These are phyloP conservation scores for Sesia bembeciformis DNA, from an alignment of 2,888 invertebrate genomes.

Conservation along the genomic window DNA sequence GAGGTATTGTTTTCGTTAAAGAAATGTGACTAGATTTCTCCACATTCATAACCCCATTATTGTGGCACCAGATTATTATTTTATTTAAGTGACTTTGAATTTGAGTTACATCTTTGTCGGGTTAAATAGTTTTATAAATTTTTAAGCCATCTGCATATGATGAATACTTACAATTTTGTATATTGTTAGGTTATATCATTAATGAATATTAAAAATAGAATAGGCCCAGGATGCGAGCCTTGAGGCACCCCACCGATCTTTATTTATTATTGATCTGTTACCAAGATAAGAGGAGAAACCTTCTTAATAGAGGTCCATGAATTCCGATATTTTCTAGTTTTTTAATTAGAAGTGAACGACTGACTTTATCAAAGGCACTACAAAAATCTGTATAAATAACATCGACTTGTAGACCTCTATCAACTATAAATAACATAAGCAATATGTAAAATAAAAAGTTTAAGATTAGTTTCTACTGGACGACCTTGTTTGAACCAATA, in stretches of 20 bases:
- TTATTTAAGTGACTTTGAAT: too few relatives aligned
- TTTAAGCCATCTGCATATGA: background rate
- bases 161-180: background rate
- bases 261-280: background rate
- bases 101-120: too few relatives aligned
- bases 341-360: background rate
- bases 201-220: conserved; percentile 1
- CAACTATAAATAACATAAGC: background rate
- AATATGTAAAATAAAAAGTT: background rate
- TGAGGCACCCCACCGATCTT: conserved; percentile 1
- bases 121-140: too few relatives aligned
- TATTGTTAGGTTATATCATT: background rate
- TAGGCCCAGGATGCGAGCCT: conserved; percentile 2
- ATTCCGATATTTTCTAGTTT: conserved; percentile 1
- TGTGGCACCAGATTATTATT: too few relatives aligned
- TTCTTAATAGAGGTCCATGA: background rate
- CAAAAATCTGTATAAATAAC: conserved; percentile 1
- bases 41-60: too few relatives aligned
- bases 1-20: too few relatives aligned
- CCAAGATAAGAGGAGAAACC: conserved; percentile 2
- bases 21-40: too few relatives aligned
- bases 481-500: background rate
- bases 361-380: conserved; percentile 3
- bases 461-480: background rate
- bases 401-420: background rate